Conservation (phyloP, 2,888 invertebrate genomes). For the Anorthoa munda region DNA sequence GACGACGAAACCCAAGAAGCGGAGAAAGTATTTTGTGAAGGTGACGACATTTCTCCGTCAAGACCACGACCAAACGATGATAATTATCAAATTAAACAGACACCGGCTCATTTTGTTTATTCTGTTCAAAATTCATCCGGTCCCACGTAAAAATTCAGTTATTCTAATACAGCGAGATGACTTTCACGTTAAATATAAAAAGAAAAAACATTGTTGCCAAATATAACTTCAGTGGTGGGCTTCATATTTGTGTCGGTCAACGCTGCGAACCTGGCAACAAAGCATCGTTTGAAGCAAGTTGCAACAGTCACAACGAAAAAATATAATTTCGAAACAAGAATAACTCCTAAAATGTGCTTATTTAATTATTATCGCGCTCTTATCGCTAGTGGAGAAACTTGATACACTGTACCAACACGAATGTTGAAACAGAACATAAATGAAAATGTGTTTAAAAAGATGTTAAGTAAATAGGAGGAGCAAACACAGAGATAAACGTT, state of each 20-base stretch:
- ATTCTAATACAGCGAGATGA: conserved; percentile 36
- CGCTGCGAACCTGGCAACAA: conserved; percentile 74
- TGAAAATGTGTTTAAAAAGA: conserved; percentile 69
- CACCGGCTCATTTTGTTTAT: conserved; percentile 55
- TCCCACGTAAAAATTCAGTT: conserved; percentile 27
- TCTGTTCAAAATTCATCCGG: conserved; percentile 32
- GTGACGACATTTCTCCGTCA: conserved; percentile 72
- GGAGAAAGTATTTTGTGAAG: conserved; percentile 81
- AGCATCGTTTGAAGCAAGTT: conserved; percentile 61
- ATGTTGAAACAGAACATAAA: conserved; percentile 58
- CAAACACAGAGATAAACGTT: conserved; percentile 81
- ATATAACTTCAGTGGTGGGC: conserved; percentile 71
- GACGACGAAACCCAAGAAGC: conserved; percentile 74
- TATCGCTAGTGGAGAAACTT: conserved; percentile 52
- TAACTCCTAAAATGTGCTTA: conserved; percentile 30
- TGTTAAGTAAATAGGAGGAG: conserved; percentile 75
- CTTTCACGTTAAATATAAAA: conserved; percentile 70
- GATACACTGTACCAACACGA: conserved; percentile 48
- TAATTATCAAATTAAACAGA: conserved; percentile 72
- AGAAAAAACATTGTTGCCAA: conserved; percentile 73
- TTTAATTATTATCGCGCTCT: conserved; percentile 36
- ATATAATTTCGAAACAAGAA: conserved; percentile 57
- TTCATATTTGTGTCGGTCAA: conserved; percentile 69
- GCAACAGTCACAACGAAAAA: conserved; percentile 70
- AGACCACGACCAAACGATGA: conserved; percentile 68